Evolutionary conservation across 2,888 invertebrate genomes (phyloP).

Genomic region (Macropis europaea): DNA sequence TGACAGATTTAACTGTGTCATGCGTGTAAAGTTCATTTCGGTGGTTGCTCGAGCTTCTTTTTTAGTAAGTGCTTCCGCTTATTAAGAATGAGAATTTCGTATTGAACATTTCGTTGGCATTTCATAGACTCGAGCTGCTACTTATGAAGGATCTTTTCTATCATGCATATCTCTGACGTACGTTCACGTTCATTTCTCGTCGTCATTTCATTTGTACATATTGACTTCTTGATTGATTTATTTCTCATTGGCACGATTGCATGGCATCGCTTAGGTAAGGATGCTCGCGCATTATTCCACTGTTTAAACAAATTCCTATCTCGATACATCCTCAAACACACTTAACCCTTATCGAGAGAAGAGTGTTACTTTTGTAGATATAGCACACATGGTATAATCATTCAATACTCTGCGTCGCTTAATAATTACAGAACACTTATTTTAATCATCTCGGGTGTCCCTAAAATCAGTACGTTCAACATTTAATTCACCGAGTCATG

Average conservation of each 20-base stretch:
- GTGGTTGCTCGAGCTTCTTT: conserved; percentile 21
- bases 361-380: conserved; percentile 8
- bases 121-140: conserved; percentile 3
- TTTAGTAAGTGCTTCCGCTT: not conserved
- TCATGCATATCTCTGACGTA: conserved; percentile 1
- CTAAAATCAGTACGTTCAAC: no score
- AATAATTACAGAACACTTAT: no score
- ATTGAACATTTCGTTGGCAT: not conserved
- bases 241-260: conserved; percentile 67
- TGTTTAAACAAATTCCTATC: not conserved
- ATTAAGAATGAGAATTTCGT: not conserved
- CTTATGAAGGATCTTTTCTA: not conserved
- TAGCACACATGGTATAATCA: not conserved
- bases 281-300: conserved; percentile 48
- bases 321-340: conserved; percentile 8
- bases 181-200: conserved; percentile 14
- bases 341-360: conserved; percentile 46
- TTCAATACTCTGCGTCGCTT: no score
- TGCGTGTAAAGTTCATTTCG: not conserved
- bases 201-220: conserved; percentile 37
- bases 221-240: conserved; percentile 23
- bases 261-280: conserved; percentile 65
- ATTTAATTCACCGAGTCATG: no score
- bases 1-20: conserved; percentile 12
- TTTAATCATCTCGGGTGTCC: no score